Conservation (phyloP, 2,797 vertebrate species). For the Amphiprion clarkii region DNA sequence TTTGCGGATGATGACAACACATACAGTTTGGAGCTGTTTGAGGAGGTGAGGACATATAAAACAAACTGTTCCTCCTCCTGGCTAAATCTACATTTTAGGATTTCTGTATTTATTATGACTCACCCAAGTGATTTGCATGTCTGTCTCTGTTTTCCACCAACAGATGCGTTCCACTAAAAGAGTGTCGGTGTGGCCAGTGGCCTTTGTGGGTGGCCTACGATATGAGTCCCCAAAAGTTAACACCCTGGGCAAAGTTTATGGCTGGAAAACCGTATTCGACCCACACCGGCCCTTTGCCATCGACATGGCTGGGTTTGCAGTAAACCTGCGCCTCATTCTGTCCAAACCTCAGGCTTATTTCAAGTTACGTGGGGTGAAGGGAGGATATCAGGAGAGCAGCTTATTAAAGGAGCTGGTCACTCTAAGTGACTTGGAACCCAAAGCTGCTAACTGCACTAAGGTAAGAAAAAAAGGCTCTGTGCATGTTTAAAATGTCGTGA, state of each 20-base stretch:
- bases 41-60: conserved; percentile 87
- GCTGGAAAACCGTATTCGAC: conserved; percentile 93
- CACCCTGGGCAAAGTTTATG: conserved; percentile 88
- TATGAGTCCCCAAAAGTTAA: conserved; percentile 92
- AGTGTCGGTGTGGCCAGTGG: conserved; percentile 93
- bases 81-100: background rate
- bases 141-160: conserved; percentile 35
- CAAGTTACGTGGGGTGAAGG: conserved; percentile 90
- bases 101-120: too few species aligned
- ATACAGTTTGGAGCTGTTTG: conserved; percentile 96
- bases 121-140: background rate
- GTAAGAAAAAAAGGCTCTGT: conserved; percentile 72
- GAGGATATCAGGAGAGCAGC: conserved; percentile 93
- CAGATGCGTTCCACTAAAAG: conserved; percentile 92
- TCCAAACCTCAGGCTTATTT: conserved; percentile 91
- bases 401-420: conserved; percentile 90
- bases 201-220: conserved; percentile 91
- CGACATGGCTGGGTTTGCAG: conserved; percentile 94
- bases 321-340: conserved; percentile 90
- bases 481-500: background rate
- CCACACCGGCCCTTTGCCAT: conserved; percentile 92
- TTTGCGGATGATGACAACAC: conserved; percentile 98
- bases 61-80: background rate
- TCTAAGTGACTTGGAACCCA: conserved; percentile 90
- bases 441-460: conserved; percentile 94